Evolutionary conservation across 2,113 vertebrate genomes (phyloP).

Genomic region (Centrocercus urophasianus): DNA sequence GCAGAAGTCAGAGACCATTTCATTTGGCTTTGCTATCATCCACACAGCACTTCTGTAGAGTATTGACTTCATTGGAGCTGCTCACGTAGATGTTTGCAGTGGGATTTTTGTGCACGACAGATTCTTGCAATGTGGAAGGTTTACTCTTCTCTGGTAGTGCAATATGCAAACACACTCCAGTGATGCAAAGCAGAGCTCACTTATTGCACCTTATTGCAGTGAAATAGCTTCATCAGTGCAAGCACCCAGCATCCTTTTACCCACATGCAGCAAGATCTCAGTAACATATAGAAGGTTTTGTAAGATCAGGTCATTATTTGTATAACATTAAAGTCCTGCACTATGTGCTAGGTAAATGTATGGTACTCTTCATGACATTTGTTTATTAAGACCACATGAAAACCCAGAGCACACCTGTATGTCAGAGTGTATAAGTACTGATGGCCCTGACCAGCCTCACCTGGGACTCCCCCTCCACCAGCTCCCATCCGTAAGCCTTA

Average conservation of each 20-base stretch:
- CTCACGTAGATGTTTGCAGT: not conserved
- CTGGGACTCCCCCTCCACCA: not conserved
- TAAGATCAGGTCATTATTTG: constrained; percentile 31
- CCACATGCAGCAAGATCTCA: constrained; percentile 38
- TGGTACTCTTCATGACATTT: not conserved
- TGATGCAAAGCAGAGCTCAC: constrained; percentile 50
- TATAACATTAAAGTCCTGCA: not conserved
- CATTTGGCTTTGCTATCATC: not conserved
- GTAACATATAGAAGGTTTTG: constrained; percentile 23
- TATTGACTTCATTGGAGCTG: not conserved
- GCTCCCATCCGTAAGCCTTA: not conserved
- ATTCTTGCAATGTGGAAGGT: not conserved
- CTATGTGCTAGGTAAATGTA: not conserved
- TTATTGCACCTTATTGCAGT: constrained; percentile 47
- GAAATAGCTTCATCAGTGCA: constrained; percentile 54
- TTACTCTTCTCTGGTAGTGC: constrained; percentile 28
- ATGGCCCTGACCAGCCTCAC: not conserved
- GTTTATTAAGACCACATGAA: constrained; percentile 3
- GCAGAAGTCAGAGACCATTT: not conserved
- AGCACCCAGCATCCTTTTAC: constrained; percentile 50
- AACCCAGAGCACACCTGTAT: not conserved
- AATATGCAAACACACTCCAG: constrained; percentile 38
- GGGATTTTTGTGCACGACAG: not conserved
- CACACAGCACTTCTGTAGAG: not conserved
- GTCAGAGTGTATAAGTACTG: not conserved